Evolutionary conservation across 2,797 vertebrate genomes (phyloP).

Genomic region (Ciconia nigra): DNA sequence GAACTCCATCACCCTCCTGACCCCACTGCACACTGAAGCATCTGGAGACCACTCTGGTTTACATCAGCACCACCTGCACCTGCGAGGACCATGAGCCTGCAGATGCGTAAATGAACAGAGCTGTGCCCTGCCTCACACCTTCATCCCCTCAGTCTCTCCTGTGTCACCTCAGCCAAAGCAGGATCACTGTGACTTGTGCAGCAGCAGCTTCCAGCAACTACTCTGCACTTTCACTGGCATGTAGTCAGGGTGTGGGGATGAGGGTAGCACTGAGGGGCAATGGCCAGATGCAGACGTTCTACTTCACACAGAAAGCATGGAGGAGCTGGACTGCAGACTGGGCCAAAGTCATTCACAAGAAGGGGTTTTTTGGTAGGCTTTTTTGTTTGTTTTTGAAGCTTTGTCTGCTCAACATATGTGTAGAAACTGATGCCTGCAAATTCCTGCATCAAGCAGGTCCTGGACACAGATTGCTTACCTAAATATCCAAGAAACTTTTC

Average conservation of each 20-base stretch:
- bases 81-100: accelerated
- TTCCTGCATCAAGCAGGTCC: neutral
- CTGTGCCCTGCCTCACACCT: neutral
- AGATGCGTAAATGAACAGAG: neutral
- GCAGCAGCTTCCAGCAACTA: neutral
- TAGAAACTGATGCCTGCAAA: neutral
- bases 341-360: neutral
- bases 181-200: neutral
- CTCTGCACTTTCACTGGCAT: no score
- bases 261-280: neutral
- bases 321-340: neutral
- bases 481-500: neutral
- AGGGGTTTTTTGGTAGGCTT: no score
- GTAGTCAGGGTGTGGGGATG: accelerated
- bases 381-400: neutral
- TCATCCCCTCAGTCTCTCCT: neutral
- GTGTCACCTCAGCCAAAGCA: neutral
- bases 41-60: neutral
- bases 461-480: neutral
- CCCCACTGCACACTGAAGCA: accelerated
- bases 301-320: neutral
- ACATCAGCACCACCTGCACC: neutral
- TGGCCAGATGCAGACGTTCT: neutral
- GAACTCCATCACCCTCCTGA: neutral
- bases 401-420: neutral